Percentiles rank a stretch among this genome's conserved stretches.
phyloP scores from a whole-genome alignment of 2,797 vertebrate species.

The Psittacula echo region DNA sequence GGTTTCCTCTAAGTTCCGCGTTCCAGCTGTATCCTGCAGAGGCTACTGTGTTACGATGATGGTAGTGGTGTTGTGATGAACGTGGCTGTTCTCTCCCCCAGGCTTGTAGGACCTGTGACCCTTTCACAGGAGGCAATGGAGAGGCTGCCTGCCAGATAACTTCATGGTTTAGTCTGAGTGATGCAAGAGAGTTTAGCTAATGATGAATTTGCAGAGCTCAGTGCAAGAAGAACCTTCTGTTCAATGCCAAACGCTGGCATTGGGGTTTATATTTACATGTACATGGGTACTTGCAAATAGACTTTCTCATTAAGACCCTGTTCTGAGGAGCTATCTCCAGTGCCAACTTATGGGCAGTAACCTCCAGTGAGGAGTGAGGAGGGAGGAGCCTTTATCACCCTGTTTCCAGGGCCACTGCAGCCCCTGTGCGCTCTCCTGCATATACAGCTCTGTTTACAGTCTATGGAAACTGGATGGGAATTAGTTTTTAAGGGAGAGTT shows the following conservation, averaged over 20 bases:
- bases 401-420: not conserved
- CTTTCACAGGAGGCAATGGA: not conserved
- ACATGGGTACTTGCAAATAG: accelerated
- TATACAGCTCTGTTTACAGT: accelerated
- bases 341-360: accelerated
- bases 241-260: accelerated
- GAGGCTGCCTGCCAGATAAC: not conserved
- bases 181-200: not conserved
- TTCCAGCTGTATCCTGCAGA: not conserved
- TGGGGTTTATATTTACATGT: not conserved
- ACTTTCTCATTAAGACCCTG: not conserved
- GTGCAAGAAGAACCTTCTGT: not conserved
- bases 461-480: not conserved
- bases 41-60: accelerated
- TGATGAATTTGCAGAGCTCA: not conserved
- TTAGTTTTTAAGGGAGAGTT: not conserved
- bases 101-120: not conserved
- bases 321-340: not conserved
- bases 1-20: not conserved
- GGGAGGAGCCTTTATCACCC: not conserved
- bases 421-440: accelerated
- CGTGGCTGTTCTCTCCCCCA: not conserved
- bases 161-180: not conserved
- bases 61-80: not conserved
- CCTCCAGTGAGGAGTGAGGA: not conserved